Evolutionary conservation across 2,113 vertebrate species (phyloP), one percentile per base, ranked within the genome.

Genomic region (Pedetes capensis): DNA sequence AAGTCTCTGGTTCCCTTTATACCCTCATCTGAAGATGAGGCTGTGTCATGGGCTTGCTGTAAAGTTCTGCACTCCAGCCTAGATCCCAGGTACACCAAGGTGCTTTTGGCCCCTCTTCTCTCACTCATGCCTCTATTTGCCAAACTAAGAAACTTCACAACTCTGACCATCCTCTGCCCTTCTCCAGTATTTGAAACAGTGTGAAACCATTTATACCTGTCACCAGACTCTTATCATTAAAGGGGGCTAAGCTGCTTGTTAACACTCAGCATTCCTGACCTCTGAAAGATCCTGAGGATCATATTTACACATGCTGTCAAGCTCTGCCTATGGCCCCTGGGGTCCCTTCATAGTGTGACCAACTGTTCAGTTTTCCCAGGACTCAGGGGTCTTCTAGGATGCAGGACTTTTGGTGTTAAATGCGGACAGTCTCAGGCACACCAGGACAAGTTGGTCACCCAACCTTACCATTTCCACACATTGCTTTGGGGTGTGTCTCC

Each of bases 11-110:
- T 32, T 66, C 71, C 42, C 10, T 44, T 51, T 61, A 57, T 3
- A 3, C 20, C 17, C 23, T n/a, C 5, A 7, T 16, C 71, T 37
- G 6, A 11, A 3, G 17, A 29, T 5, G 80, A 63, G 0, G 1
- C 29, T 29, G 1, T 3, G 34, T 49, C 51, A 1, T 0, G 11
- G 9, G 9, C 27, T 7, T 16, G 18, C 1, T 55, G 8, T 7
- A 14, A 27, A 37, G 32, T 37, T 44, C n/a, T 32, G 10, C 8
- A 11, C 59, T 12, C 8, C 6, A 66, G n/a, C n/a, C 53, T 72
- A 76, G 37, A 71, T 69, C 32, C 53, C 47, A 18, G 2, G 13
- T 2, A 0, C 44, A 39, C 20, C 69, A 37, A 0, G 0, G 18
- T 55, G 22, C 4, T 34, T n/a, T 47, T 51, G 32, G 37, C 14